Conservation (phyloP, 1,140 invertebrate species). For the Chironomus tepperi region DNA sequence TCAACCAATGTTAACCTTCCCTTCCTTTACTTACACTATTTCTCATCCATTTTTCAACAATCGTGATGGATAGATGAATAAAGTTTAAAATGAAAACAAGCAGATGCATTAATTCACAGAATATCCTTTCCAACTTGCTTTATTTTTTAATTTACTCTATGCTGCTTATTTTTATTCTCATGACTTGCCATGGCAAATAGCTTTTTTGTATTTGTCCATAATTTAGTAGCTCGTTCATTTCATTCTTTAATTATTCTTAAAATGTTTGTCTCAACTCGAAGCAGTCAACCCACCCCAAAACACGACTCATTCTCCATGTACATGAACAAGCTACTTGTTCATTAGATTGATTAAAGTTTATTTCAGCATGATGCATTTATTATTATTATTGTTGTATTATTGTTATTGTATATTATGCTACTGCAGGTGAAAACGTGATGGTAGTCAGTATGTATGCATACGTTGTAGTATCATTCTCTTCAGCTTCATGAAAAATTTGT, state of each 20-base stretch:
- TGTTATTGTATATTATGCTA: background rate
- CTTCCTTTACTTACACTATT: too few relatives aligned
- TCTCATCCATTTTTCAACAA: too few relatives aligned
- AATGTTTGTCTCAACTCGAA: background rate
- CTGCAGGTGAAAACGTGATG: background rate
- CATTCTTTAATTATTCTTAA: background rate
- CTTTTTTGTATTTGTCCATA: background rate
- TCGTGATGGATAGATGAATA: background rate
- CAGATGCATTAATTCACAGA: slow-evolving; percentile 6
- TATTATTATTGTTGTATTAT: background rate
- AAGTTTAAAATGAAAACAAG: background rate
- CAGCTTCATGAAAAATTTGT: background rate
- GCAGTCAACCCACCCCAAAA: too few relatives aligned
- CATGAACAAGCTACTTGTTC: background rate
- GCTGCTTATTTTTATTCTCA: background rate
- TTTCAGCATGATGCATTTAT: background rate
- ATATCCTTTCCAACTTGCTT: background rate
- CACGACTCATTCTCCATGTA: background rate
- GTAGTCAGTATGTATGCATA: background rate
- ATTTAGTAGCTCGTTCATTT: background rate
- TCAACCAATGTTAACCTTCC: too few relatives aligned
- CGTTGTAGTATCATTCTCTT: background rate
- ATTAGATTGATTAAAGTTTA: slow-evolving; percentile 22
- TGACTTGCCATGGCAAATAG: background rate
- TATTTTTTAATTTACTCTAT: background rate